A percentile compares a stretch with the other conserved stretches of the same genome.
phyloP scores from a whole-genome alignment of 2,888 invertebrate genomes.

The Enchytraeus crypticus region DNA sequence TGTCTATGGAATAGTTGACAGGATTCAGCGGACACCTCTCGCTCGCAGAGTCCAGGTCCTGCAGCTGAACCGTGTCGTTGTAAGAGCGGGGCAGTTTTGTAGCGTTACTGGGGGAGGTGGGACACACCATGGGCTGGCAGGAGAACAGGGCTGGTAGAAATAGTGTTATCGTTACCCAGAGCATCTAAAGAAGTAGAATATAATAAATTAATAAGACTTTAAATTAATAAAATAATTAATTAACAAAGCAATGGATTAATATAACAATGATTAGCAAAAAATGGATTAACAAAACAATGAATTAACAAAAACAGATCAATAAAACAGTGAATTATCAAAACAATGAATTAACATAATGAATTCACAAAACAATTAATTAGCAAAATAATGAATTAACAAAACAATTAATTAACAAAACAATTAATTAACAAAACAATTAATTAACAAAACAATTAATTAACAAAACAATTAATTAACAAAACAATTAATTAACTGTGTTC shows the following conservation, averaged over 20 bases:
- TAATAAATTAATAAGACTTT: background rate
- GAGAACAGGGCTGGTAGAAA: constrained; percentile 43
- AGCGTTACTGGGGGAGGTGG: background rate
- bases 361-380: too few relatives aligned
- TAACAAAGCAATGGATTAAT: background rate
- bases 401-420: too few relatives aligned
- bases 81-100: background rate
- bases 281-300: background rate
- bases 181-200: constrained; percentile 29
- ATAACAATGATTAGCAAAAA: background rate
- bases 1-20: constrained; percentile 15
- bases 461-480: too few relatives aligned
- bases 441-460: too few relatives aligned
- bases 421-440: too few relatives aligned
- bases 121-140: constrained; percentile 29
- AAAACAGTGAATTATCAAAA: too few relatives aligned
- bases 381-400: too few relatives aligned
- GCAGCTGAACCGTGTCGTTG: background rate
- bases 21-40: constrained; percentile 5
- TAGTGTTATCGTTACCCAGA: constrained; percentile 39
- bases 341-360: too few relatives aligned
- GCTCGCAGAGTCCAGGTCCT: background rate
- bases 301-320: too few relatives aligned
- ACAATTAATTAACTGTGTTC: too few relatives aligned
- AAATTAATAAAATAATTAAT: background rate